Evolutionary conservation across 2,888 invertebrate genomes (phyloP).

Genomic region (Drosophila falleni): DNA sequence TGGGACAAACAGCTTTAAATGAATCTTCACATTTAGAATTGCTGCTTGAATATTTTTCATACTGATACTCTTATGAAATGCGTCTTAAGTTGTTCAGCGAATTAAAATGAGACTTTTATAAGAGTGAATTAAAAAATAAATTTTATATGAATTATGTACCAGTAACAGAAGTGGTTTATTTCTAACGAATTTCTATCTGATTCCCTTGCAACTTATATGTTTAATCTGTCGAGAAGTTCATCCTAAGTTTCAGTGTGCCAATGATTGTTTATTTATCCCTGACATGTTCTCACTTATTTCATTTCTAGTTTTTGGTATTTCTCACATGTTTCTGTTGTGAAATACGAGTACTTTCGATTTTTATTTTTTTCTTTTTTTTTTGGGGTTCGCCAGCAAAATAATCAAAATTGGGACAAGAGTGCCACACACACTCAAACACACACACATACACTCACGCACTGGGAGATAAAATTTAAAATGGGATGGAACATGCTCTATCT

Average conservation of each 20-base stretch:
- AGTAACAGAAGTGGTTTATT: background rate
- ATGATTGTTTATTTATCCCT: conserved; percentile 30
- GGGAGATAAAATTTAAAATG: conserved; percentile 32
- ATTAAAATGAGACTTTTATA: too few relatives aligned
- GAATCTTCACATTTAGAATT: too few relatives aligned
- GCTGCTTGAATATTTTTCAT: too few relatives aligned
- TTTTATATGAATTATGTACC: background rate
- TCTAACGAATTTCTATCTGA: background rate
- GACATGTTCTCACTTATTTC: conserved; percentile 10
- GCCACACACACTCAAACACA: background rate
- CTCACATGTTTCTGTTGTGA: conserved; percentile 42
- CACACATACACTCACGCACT: conserved; percentile 17
- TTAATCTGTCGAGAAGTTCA: background rate
- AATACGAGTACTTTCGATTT: conserved; percentile 45
- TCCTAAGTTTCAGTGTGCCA: conserved; percentile 11
- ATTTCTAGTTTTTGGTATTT: conserved; percentile 47
- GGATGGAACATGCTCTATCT: conserved; percentile 35
- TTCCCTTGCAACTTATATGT: conserved; percentile 4
- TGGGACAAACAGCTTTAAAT: too few relatives aligned
- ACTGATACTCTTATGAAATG: too few relatives aligned
- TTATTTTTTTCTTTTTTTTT: conserved; percentile 17
- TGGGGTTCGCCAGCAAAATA: conserved; percentile 47
- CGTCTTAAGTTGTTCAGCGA: too few relatives aligned
- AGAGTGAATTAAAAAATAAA: too few relatives aligned
- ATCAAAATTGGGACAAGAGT: conserved; percentile 51